Conservation (phyloP, 2,113 vertebrate genomes). For the Redunca redunca region DNA sequence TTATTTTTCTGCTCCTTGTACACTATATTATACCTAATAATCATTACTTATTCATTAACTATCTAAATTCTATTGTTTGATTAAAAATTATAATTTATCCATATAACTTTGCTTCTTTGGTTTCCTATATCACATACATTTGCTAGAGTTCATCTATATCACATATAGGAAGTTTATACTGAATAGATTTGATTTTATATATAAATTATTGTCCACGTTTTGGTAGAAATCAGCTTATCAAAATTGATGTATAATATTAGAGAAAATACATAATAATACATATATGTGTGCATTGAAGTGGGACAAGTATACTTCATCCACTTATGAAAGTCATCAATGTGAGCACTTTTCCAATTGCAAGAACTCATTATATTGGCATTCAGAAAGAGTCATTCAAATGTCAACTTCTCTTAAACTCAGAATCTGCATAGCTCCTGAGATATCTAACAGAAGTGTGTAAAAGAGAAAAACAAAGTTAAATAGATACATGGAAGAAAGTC, state of each 20-base stretch:
- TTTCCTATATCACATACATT: background rate
- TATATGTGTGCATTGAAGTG: background rate
- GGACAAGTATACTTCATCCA: background rate
- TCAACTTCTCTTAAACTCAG: constrained; percentile 24
- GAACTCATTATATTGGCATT: background rate
- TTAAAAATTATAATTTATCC: background rate
- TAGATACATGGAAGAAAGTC: background rate
- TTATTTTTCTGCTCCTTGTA: background rate
- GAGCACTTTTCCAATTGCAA: background rate
- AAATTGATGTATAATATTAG: background rate
- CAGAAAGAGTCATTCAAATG: background rate
- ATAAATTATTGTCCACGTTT: background rate
- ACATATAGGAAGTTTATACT: background rate
- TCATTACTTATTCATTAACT: background rate
- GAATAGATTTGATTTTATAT: background rate
- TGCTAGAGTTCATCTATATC: background rate
- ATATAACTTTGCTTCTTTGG: background rate
- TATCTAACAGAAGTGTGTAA: background rate
- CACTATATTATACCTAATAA: background rate
- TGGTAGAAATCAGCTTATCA: background rate
- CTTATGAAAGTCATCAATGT: background rate
- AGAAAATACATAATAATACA: background rate
- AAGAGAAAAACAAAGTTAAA: constrained; percentile 4
- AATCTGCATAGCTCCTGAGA: background rate
- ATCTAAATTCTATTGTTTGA: background rate